These are phyloP conservation scores for Drosophila suzukii DNA, from an alignment of 1,140 invertebrate species.

Conservation along the genomic window DNA sequence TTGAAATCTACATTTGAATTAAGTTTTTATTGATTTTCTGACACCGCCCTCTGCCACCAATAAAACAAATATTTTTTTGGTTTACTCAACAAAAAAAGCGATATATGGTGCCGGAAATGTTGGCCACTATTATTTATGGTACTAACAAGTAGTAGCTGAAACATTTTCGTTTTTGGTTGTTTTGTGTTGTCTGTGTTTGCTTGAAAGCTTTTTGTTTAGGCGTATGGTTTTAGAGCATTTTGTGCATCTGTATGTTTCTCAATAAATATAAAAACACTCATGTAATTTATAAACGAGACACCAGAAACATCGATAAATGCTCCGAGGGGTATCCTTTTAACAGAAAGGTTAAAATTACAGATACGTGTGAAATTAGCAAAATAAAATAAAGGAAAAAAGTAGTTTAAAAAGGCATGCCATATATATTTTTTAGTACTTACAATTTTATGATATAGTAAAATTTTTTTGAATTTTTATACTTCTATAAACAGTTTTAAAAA, in stretches of 20 bases:
- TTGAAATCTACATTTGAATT: constrained; percentile 29
- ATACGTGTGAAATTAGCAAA: neutral
- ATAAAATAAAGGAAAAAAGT: neutral
- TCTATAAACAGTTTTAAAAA: too few species aligned
- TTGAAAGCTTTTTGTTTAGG: constrained; percentile 60
- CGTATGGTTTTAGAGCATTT: constrained; percentile 52
- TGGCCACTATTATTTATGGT: constrained; percentile 51
- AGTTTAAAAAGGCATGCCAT: too few species aligned
- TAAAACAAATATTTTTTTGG: constrained; percentile 27
- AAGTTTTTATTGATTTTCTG: constrained; percentile 50
- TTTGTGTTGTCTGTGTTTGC: constrained; percentile 43
- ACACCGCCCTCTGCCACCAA: constrained; percentile 36
- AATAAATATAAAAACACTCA: constrained; percentile 36
- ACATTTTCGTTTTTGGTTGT: constrained; percentile 33
- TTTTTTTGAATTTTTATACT: too few species aligned
- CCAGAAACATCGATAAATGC: neutral
- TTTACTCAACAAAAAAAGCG: constrained; percentile 5
- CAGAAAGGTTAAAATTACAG: neutral
- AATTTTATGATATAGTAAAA: too few species aligned
- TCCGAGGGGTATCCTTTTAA: neutral
- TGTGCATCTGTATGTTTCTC: constrained; percentile 52
- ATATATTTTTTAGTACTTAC: too few species aligned
- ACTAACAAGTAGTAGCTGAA: constrained; percentile 40
- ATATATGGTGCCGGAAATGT: constrained; percentile 35
- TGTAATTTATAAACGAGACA: constrained; percentile 16